phyloP scores from a whole-genome alignment of 2,888 invertebrate species.

The Neocrepidodera transversa region DNA sequence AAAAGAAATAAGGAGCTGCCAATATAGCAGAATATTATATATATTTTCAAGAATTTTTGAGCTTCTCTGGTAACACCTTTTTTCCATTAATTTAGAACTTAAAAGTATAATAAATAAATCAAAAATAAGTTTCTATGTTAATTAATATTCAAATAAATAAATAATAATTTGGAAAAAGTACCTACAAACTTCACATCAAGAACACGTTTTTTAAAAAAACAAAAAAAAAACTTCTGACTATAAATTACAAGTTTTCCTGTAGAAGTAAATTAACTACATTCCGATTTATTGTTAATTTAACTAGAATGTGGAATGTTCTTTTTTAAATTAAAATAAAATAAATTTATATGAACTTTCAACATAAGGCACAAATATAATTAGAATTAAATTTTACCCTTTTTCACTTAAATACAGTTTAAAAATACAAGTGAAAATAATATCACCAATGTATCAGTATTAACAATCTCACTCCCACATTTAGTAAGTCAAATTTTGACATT shows the following conservation, averaged over 20 bases:
- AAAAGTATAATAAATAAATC: no score
- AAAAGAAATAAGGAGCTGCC: slow-evolving; percentile 9
- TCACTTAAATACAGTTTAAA: not conserved
- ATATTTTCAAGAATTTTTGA: not conserved
- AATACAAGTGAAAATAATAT: slow-evolving; percentile 3
- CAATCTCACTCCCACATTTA: not conserved
- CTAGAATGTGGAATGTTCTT: slow-evolving; percentile 16
- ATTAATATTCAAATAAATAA: no score
- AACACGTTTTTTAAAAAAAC: no score
- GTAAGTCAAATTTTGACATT: no score
- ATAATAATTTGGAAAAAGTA: no score
- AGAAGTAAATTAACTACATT: no score
- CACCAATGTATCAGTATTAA: not conserved
- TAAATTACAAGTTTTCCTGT: no score
- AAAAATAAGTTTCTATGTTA: no score
- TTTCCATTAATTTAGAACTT: no score
- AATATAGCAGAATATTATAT: slow-evolving; percentile 6
- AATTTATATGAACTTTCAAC: slow-evolving; percentile 7
- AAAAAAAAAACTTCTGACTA: no score
- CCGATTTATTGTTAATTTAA: no score
- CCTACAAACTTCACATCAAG: not conserved
- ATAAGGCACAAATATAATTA: slow-evolving; percentile 21
- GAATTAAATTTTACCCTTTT: slow-evolving; percentile 3
- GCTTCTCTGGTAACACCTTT: no score
- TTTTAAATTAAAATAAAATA: slow-evolving; percentile 2